Evolutionary conservation across 92 coral and sea anemone species (phyloP), one percentile per base, ranked within the genome.

Genomic region (Blastomussa wellsi): DNA sequence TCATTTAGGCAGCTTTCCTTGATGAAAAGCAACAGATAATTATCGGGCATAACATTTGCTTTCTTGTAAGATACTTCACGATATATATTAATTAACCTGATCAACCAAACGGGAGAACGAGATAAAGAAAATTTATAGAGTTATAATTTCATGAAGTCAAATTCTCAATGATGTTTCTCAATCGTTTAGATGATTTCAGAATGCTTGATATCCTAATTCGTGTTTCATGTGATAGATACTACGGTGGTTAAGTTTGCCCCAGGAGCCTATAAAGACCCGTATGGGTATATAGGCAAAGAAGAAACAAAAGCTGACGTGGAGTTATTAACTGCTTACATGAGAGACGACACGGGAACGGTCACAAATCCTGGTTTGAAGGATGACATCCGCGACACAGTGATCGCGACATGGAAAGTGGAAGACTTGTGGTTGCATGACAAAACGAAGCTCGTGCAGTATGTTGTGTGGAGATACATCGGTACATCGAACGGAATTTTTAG

Each of bases 381-480:
- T 14, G 92, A 74, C 47, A 62, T 91, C 29, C 80, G 88, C 51
- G 90, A 88, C 76, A 74, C 82, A 0, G 92, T 88, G 26, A 76
- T 84, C 3, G 86, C 92, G 13, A 84, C 92, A 0, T 77, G 83
- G 72, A 68, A 67, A 44, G 92, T 78, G 19, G 92, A 91, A 80
- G 69, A 88, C 31, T 74, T 91, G 67, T 91, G 94, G 92, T 33
- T 86, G 22, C 70, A 77, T 57, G 68, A 79, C 49, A 80, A 81
- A 68, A 73, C 94, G 9, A 79, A 72, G 4, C 76, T 84, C 42
- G 75, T 65, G 3, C 79, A 91, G 29, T 91, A 91, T 57, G 20
- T 88, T 53, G 92, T 82, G 16, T 91, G 91, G 89, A 48, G 91
- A 47, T 88, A 79, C 74, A 60, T 88, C 51, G 94, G 92, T 16